Base-by-base conservation (phyloP, 2,113 vertebrate species). In the Spea bombifrons region DNA sequence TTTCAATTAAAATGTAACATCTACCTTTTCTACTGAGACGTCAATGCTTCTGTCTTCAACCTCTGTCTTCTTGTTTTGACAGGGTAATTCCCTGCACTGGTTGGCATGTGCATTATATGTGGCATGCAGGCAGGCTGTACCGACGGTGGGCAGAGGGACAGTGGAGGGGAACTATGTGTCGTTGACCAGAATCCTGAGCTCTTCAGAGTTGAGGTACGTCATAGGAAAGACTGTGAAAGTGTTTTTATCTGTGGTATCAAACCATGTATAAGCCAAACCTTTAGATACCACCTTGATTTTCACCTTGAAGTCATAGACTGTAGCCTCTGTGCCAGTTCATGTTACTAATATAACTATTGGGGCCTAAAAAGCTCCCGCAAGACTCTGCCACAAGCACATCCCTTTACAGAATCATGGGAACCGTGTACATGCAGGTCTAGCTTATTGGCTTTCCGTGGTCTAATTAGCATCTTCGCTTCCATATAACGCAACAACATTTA, bases 81-180 rank as follows among this genome's bases (percentile, higher is more conserved):
- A 98, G 96, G 97, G 97, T 72, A 96, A 95, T 65, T 94, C 95
- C 66, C 90, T 96, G 81, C 96, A 98, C 44, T 98, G 97, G 97
- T 61, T 97, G 83, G 95, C 95, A 0, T 98, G 97, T 86, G 91
- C 96, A 69, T 89, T 98, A 71, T 98, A 97, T 5, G 95, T 97
- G 85, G 94, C 97, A 78, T 98, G 96, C 82, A 93, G 97, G 83
- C 95, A 96, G 70, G 88, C 94, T 0, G 81, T 97, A 73, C 96
- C 95, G 2, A 96, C 96, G 3, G 93, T 97, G 73, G 92, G 93
- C 74, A 95, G 90, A 86, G 95, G 96, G 10, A 95, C 93, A 3
- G 84, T 88, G 0, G 96, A 98, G 87, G 96, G 97, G 57, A 98
- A 97, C 86, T 98, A 95, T 1, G 95, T 98, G 0, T 98, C 97